A percentile compares a stretch with the other conserved stretches of the same genome.
Evolutionary conservation across 2,797 vertebrate species (phyloP).

Genomic region (Amniataba percoides): DNA sequence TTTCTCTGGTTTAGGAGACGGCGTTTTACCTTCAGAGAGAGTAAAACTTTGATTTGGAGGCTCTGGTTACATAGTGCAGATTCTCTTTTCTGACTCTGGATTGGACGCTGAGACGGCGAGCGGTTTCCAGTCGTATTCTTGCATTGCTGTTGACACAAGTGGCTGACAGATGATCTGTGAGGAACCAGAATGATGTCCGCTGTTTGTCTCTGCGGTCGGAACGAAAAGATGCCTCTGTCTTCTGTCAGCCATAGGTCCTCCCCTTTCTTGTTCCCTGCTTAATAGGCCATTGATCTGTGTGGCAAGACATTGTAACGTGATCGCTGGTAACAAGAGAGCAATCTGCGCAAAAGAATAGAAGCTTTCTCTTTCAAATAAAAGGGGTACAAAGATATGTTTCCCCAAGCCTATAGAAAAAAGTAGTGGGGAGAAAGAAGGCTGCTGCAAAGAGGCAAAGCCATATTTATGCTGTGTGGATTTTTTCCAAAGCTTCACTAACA

Average conservation of each 20-base stretch:
- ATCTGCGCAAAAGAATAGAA: slow-evolving; percentile 56
- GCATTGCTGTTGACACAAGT: neutral
- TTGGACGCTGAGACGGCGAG: neutral
- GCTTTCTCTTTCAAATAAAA: slow-evolving; percentile 18
- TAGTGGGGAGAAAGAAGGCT: neutral
- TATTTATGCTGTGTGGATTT: neutral
- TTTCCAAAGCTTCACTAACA: slow-evolving; percentile 3
- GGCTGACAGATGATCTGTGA: slow-evolving; percentile 47
- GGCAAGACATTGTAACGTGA: slow-evolving; percentile 55
- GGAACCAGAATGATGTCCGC: slow-evolving; percentile 36
- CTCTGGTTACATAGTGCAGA: slow-evolving; percentile 26
- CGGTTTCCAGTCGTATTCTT: neutral
- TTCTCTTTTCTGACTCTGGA: slow-evolving; percentile 31
- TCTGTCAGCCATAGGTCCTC: slow-evolving; percentile 40
- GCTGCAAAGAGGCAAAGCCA: neutral
- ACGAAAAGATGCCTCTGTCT: slow-evolving; percentile 53
- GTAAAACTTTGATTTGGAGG: slow-evolving; percentile 38
- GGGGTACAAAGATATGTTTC: slow-evolving; percentile 23
- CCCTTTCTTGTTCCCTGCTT: slow-evolving; percentile 63
- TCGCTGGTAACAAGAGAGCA: slow-evolving; percentile 64
- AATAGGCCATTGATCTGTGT: slow-evolving; percentile 73
- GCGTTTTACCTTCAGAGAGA: slow-evolving; percentile 18
- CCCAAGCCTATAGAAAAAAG: neutral
- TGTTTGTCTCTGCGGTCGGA: slow-evolving; percentile 36
- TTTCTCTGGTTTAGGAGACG: slow-evolving; percentile 25